Conservation (phyloP, 2,888 invertebrate species). For the Chrysolina americana region DNA sequence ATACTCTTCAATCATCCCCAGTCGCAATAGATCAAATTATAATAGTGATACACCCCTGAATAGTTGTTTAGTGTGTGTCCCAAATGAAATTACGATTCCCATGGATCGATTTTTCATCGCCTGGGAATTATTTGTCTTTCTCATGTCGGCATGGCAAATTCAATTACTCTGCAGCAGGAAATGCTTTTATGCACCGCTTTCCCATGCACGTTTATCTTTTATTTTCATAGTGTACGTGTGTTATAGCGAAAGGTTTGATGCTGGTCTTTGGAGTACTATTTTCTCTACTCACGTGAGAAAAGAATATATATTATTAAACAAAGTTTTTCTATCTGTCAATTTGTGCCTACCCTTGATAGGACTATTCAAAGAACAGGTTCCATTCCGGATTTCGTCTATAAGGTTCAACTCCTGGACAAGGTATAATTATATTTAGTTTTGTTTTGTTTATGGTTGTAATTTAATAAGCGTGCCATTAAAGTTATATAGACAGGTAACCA, state of each 20-base stretch:
- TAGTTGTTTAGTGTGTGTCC: slow-evolving; percentile 39
- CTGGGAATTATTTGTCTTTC: slow-evolving; percentile 52
- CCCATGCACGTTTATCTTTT: slow-evolving; percentile 39
- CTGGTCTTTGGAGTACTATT: slow-evolving; percentile 2
- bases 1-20: slow-evolving; percentile 56
- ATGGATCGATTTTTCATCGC: slow-evolving; percentile 50
- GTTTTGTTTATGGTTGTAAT: no score
- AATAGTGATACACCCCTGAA: slow-evolving; percentile 58
- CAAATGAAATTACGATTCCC: slow-evolving; percentile 51
- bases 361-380: no score
- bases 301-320: no score
- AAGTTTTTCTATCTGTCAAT: no score
- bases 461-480: no score
- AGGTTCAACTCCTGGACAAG: no score
- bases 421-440: no score
- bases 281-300: not conserved
- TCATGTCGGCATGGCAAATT: slow-evolving; percentile 49
- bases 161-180: slow-evolving; percentile 50
- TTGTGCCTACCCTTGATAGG: no score
- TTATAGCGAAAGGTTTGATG: not conserved
- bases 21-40: slow-evolving; percentile 54
- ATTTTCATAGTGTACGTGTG: slow-evolving; percentile 35
- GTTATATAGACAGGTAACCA: no score
- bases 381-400: no score
- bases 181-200: slow-evolving; percentile 44